Evolutionary conservation across 2,113 vertebrate genomes (phyloP), one percentile per base, ranked within the genome.

Genomic region (Phylloscopus whistleri): DNA sequence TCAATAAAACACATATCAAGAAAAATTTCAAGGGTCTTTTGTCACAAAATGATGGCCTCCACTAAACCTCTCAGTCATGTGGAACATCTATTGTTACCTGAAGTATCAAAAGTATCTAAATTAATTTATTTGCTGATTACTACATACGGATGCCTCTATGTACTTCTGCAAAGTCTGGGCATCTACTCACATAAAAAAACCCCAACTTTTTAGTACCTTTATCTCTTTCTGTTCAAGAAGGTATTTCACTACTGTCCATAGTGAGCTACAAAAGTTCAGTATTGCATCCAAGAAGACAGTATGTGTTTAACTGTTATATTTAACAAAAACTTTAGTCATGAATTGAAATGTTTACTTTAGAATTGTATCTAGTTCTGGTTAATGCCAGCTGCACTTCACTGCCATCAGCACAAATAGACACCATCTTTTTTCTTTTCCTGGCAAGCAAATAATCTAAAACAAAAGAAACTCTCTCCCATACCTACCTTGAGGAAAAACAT

Each of bases 401-500:
- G 84, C 64, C 48, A 69, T 35, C 53, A 60, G 67, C 55, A 76
- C 15, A 22, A 78, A 64, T 0, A 86, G 84, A 63, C 31, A 59
- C 16, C 21, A 69, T 72, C 24, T 78, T 69, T 80, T 89, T 73
- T 64, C 44, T 85, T 85, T 88, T 20, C 22, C 35, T 81, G 90
- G 48, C 59, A 91, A 93, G 55, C 28, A 80, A 90, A 77, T 22
- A 55, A 73, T 56, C 22, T 51, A 89, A 87, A 89, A 0, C 28
- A 64, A 85, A 93, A 77, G 41, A 78, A 90, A 72, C 11, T 53
- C 58, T 27, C 84, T 48, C 66, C 41, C 59, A 9, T 33, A 92
- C 49, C 94, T 77, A 89, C 86, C 62, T 95, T 84, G 86, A 52
- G 44, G 66, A 70, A 91, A 94, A 88, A 67, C 18, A 87, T 63